These are phyloP conservation scores for Sebastiscus albofasciatus DNA, from an alignment of 2,797 vertebrate genomes.

Conservation along the genomic window DNA sequence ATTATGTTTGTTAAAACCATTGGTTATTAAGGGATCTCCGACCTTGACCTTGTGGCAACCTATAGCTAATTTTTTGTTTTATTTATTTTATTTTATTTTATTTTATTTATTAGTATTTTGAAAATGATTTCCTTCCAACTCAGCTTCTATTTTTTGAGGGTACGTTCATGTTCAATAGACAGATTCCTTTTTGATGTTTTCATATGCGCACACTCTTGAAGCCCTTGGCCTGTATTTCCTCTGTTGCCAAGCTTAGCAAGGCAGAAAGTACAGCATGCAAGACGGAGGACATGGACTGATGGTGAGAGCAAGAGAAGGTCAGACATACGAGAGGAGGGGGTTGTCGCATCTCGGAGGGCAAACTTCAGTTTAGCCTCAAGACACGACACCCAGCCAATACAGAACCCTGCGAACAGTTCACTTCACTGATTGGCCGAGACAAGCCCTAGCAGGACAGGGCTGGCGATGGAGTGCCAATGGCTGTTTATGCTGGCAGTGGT, in stretches of 20 bases:
- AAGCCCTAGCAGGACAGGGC: constrained; percentile 16
- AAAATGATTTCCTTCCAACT: not conserved
- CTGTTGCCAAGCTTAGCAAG: constrained; percentile 42
- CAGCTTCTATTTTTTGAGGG: not conserved
- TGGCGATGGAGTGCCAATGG: constrained; percentile 27
- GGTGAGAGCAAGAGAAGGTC: constrained; percentile 52
- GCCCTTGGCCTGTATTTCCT: constrained; percentile 16
- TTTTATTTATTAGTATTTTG: no score
- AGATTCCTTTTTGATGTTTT: not conserved
- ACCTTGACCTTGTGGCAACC: not conserved
- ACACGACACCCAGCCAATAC: constrained; percentile 37
- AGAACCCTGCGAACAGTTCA: constrained; percentile 13
- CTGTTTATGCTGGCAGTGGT: constrained; percentile 49
- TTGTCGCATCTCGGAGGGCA: constrained; percentile 38
- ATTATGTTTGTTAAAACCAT: not conserved
- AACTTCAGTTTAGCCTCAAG: constrained; percentile 55
- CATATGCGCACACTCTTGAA: not conserved
- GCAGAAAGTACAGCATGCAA: constrained; percentile 47
- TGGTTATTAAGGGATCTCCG: not conserved
- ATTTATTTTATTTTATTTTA: no score
- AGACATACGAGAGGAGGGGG: constrained; percentile 22
- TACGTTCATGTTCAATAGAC: not conserved
- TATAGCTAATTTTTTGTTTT: not conserved
- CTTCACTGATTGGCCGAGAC: constrained; percentile 59
- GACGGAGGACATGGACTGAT: constrained; percentile 29